Evolutionary conservation across 2,113 vertebrate genomes (phyloP).

Genomic region (Melanerpes aurifrons): DNA sequence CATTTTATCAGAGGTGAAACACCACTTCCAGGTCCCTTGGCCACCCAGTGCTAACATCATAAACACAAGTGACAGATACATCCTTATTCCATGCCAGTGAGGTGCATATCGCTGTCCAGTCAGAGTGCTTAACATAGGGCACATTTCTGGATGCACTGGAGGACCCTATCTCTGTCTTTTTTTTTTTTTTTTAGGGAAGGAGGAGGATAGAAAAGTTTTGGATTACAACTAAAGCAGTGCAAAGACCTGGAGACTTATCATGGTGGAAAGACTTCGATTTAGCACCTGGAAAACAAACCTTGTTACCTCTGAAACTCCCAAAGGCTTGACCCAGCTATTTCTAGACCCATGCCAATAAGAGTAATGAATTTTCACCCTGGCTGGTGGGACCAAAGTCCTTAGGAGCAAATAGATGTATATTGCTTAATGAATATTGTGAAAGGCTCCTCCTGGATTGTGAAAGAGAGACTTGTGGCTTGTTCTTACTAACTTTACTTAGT

Average conservation of each 20-base stretch:
- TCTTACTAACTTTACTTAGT: background rate
- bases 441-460: background rate
- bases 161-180: background rate
- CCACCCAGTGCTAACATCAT: background rate
- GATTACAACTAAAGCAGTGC: background rate
- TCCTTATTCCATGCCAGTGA: background rate
- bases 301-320: background rate
- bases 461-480: background rate
- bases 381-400: background rate
- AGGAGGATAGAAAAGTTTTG: background rate
- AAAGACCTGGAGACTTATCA: background rate
- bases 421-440: background rate
- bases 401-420: background rate
- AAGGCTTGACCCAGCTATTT: background rate
- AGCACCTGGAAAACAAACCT: background rate
- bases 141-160: background rate
- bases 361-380: background rate
- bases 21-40: background rate
- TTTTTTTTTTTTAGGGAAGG: rapidly evolving
- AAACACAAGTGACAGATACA: background rate
- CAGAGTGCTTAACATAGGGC: background rate
- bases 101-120: background rate
- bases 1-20: slow-evolving; percentile 42
- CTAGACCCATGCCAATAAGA: background rate
- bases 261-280: background rate